Conservation (phyloP, 2,797 vertebrate species). For the Echiichthys vipera region DNA sequence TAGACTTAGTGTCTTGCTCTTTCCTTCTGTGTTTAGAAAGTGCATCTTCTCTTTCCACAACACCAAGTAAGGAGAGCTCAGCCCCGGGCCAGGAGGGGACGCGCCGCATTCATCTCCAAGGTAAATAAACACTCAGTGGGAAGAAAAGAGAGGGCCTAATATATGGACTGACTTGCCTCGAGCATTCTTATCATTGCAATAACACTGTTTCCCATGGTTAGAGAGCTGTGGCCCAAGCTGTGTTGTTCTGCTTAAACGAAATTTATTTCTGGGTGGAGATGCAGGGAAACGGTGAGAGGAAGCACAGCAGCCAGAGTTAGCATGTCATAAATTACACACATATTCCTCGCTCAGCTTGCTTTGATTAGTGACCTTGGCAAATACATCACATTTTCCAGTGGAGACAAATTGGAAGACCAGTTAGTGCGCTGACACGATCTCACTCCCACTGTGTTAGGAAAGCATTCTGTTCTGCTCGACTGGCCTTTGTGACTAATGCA, state of each 20-base stretch:
- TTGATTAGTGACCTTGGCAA: slow-evolving; percentile 70
- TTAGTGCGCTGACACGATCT: slow-evolving; percentile 47
- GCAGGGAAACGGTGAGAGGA: slow-evolving; percentile 39
- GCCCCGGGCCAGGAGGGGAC: slow-evolving; percentile 30
- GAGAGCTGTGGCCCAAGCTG: slow-evolving; percentile 44
- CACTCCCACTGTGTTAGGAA: slow-evolving; percentile 33
- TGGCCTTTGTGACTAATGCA: slow-evolving; percentile 55
- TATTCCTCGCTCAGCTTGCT: slow-evolving; percentile 67
- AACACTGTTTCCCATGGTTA: slow-evolving; percentile 71
- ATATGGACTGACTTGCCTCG: slow-evolving; percentile 45
- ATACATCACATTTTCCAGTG: slow-evolving; percentile 57
- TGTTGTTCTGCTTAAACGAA: slow-evolving; percentile 61
- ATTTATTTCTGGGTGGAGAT: slow-evolving; percentile 65
- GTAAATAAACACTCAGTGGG: slow-evolving; percentile 70
- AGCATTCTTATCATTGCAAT: slow-evolving; percentile 71
- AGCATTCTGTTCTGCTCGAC: slow-evolving; percentile 33
- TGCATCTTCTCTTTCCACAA: slow-evolving; percentile 28
- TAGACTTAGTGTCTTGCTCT: slow-evolving; percentile 7
- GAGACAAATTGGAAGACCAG: slow-evolving; percentile 53
- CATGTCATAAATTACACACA: slow-evolving; percentile 77
- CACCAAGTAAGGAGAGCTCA: slow-evolving; percentile 36
- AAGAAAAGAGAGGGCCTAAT: slow-evolving; percentile 15
- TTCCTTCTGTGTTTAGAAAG: slow-evolving; percentile 36
- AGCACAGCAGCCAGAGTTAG: slow-evolving; percentile 58
- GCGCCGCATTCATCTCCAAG: slow-evolving; percentile 62